A percentile compares a stretch with the other conserved stretches of the same genome.
phyloP scores from a whole-genome alignment of 2,888 invertebrate genomes.

The Lithophane semibrunnea region DNA sequence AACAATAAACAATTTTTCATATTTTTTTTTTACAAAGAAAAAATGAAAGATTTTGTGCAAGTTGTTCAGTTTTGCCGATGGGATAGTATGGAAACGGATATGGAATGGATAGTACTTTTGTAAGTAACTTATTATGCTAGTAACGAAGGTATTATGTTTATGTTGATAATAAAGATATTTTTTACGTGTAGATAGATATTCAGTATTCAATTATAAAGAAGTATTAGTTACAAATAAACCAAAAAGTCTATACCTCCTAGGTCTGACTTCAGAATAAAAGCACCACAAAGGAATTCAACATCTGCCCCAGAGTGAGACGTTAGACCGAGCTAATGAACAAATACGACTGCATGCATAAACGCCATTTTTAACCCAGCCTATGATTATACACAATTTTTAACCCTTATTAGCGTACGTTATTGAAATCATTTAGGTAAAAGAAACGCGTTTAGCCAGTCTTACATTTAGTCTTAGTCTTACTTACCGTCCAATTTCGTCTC shows the following conservation, averaged over 20 bases:
- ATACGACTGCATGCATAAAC: slow-evolving; percentile 6
- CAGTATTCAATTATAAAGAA: too few relatives aligned
- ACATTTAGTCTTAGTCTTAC: slow-evolving; percentile 17
- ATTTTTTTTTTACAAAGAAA: too few relatives aligned
- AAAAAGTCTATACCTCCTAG: background rate
- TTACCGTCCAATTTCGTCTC: slow-evolving; percentile 51
- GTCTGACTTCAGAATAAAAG: slow-evolving; percentile 8
- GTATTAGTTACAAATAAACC: too few relatives aligned
- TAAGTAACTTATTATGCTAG: too few relatives aligned
- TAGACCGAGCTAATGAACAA: slow-evolving; percentile 20
- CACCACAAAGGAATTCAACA: slow-evolving; percentile 26
- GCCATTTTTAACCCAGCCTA: slow-evolving; percentile 32
- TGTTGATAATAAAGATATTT: too few relatives aligned
- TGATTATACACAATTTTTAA: slow-evolving; percentile 47
- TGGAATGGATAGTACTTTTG: too few relatives aligned
- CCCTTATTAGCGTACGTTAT: background rate
- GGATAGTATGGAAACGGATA: too few relatives aligned
- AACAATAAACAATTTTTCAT: too few relatives aligned
- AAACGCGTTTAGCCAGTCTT: slow-evolving; percentile 15
- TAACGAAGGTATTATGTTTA: too few relatives aligned
- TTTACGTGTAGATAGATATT: too few relatives aligned
- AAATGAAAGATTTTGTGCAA: too few relatives aligned
- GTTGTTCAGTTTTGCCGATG: too few relatives aligned
- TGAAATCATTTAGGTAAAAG: slow-evolving; percentile 33
- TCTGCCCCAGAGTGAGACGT: slow-evolving; percentile 53